A percentile compares a stretch with the other conserved stretches of the same genome.
Evolutionary conservation across 2,888 invertebrate species (phyloP).

Genomic region (Chirona hameri): DNA sequence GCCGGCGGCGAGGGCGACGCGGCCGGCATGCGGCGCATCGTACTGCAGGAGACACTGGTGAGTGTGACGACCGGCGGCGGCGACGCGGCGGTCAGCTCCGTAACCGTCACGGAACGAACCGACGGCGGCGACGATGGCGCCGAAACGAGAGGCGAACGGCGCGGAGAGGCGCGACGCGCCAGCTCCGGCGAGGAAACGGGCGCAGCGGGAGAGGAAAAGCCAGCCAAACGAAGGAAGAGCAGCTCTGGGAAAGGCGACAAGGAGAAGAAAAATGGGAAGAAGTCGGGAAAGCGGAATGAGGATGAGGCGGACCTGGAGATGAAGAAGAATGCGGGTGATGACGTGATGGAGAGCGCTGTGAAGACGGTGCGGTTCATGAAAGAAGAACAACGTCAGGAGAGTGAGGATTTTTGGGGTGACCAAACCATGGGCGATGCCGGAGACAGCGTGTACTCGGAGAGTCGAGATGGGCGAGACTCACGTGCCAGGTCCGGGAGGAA

Average conservation of each 20-base stretch:
- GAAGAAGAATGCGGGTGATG: neutral
- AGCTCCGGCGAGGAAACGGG: neutral
- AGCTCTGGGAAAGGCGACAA: neutral
- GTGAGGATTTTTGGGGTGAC: neutral
- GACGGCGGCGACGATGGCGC: neutral
- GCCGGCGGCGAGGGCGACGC: constrained; percentile 33
- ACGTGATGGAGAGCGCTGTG: neutral
- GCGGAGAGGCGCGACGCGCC: neutral
- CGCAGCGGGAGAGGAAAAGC: neutral
- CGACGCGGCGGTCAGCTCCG: constrained; percentile 64
- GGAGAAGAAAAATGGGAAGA: neutral
- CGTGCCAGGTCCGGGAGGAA: no score
- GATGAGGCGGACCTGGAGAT: neutral
- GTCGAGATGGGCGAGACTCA: no score
- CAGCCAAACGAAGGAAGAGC: neutral
- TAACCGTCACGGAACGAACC: constrained; percentile 1
- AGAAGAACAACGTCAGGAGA: constrained; percentile 12
- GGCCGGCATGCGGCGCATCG: constrained; percentile 36
- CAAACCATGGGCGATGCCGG: no score
- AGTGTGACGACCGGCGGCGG: constrained; percentile 60
- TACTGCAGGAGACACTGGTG: constrained; percentile 35
- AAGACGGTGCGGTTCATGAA: neutral
- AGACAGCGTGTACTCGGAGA: no score
- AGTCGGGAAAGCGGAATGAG: neutral
- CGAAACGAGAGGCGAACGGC: neutral